phyloP scores from a whole-genome alignment of 1,140 invertebrate genomes.

The Drosophila nebulosa region DNA sequence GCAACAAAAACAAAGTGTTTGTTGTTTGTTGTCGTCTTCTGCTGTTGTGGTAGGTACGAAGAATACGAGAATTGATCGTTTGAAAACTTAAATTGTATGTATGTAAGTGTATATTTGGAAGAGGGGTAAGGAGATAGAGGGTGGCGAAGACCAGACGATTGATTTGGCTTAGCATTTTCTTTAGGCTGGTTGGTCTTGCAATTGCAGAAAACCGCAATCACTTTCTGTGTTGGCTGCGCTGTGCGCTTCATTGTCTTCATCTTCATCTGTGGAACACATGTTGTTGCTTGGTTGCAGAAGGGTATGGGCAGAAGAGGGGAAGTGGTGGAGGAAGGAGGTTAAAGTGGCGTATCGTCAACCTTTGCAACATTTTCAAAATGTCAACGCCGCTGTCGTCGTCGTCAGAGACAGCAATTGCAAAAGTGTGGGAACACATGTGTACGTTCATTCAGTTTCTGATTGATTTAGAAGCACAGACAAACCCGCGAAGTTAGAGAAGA shows the following conservation, averaged over 20 bases:
- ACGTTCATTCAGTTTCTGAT: slow-evolving; percentile 1
- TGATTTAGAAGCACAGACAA: slow-evolving; percentile 8
- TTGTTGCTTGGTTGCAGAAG: neutral
- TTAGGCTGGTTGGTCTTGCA: slow-evolving; percentile 2
- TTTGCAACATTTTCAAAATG: slow-evolving; percentile 49
- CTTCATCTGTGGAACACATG: slow-evolving; percentile 3
- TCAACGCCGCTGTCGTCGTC: slow-evolving; percentile 14
- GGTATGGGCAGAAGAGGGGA: neutral
- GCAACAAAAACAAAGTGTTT: no score
- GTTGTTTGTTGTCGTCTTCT: no score
- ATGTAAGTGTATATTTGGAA: no score
- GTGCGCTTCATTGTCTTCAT: neutral
- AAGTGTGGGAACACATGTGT: slow-evolving; percentile 17
- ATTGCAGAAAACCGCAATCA: slow-evolving; percentile 23
- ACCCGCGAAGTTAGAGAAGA: no score
- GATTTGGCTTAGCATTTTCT: no score
- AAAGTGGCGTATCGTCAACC: neutral
- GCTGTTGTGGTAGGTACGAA: no score
- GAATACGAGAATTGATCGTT: no score
- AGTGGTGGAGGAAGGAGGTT: neutral
- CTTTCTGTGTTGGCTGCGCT: neutral
- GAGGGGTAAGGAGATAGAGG: no score
- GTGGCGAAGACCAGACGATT: no score
- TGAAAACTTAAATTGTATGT: no score
- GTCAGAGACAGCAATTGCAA: slow-evolving; percentile 4